Evolutionary conservation across 2,888 invertebrate species (phyloP), one percentile per base, ranked within the genome.

Genomic region (Stegophylla sp.): DNA sequence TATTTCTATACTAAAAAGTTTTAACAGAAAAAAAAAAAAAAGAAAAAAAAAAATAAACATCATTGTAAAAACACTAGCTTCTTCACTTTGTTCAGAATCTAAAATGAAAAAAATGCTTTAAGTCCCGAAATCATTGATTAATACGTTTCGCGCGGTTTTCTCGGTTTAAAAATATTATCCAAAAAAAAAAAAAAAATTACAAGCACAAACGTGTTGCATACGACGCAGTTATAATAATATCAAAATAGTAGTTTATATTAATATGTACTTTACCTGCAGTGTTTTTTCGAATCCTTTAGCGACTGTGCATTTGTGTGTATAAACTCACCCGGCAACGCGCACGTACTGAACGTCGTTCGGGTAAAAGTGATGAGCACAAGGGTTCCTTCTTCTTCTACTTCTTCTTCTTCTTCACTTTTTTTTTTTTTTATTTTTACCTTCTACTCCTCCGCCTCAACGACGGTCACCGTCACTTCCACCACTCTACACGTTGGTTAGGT

Each of bases 251-350:
- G n/a, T n/a, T 53, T 12, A 34, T 48, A 48, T 48, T 3, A 3
- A 15, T 5, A 34, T 34, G n/a, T n/a, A n/a, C 7, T 5, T 28
- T 61, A 61, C 61, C 26, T 28, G 61, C 17, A n/a, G 3, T 15
- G 53, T 26, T n/a, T n/a, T n/a, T n/a, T 26, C 15, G 28, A 41
- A 64, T 79, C 23, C 59, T 69, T 75, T 71, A 41, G 48, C 5
- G 69, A 48, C 48, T 43, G 64, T 48, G 48, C 69, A 79, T 79
- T 79, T 71, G 79, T 79, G 79, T 79, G 34, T 34, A 34, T 34
- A 79, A 79, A 61, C 79, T 79, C 69, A 79, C 79, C 79, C 79
- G 79, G 34, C 79, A 69, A 48, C 79, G 79, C 79, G 79, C 69
- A 79, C 79, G 79, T 79, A 79, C 79, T 79, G 79, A 79, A 48